phyloP scores from a whole-genome alignment of 1,140 invertebrate genomes.

The Euborellia annulipes region DNA sequence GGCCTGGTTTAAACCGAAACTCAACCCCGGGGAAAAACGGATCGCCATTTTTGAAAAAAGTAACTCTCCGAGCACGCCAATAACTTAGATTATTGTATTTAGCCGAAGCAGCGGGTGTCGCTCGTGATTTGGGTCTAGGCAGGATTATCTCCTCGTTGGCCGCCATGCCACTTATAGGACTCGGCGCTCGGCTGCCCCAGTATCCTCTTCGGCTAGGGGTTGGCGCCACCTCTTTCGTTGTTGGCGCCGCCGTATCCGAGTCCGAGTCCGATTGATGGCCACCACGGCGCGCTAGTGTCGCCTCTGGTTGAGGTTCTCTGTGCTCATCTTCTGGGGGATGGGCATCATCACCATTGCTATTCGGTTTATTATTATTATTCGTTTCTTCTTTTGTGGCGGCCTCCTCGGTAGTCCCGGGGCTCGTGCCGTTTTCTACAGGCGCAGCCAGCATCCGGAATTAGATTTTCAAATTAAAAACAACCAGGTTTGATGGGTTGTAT shows the following conservation, averaged over 20 bases:
- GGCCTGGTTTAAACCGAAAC: conserved; percentile 71
- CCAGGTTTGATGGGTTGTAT: too few species aligned
- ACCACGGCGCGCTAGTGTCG: conserved; percentile 37
- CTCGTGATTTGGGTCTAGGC: conserved; percentile 30
- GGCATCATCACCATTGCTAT: too few species aligned
- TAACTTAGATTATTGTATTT: conserved; percentile 63
- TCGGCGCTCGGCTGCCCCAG: too few species aligned
- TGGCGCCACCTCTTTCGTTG: conserved; percentile 13
- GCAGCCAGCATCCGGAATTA: too few species aligned
- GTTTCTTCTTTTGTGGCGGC: too few species aligned
- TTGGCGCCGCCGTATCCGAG: conserved; percentile 26
- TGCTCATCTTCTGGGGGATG: too few species aligned
- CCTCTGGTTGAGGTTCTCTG: conserved; percentile 21
- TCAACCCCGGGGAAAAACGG: conserved; percentile 78
- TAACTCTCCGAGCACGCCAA: conserved; percentile 66
- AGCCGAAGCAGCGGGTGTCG: conserved; percentile 30
- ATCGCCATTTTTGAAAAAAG: conserved; percentile 88
- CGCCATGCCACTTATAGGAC: too few species aligned
- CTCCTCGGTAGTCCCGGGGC: too few species aligned
- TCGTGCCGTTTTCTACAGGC: too few species aligned
- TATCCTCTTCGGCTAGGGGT: conserved; percentile 17
- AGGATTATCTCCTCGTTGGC: conserved; percentile 20
- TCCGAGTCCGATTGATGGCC: conserved; percentile 36
- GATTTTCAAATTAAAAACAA: too few species aligned
- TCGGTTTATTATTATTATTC: too few species aligned